Evolutionary conservation across 1,140 invertebrate genomes (phyloP), one percentile per base, ranked within the genome.

Genomic region (Notospermus geniculatus): DNA sequence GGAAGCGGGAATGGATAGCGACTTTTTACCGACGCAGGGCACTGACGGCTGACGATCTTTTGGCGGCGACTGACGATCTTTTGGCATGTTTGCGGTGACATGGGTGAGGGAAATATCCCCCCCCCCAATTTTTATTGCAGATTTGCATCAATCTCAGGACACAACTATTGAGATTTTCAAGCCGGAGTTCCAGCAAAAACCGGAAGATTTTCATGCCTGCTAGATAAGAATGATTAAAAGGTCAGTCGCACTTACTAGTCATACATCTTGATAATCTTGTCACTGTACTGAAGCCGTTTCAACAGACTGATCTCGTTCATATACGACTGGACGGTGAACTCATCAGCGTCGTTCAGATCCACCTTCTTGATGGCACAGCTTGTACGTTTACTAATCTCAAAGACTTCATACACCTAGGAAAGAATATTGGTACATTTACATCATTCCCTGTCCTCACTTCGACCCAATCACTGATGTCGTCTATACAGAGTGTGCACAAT

Each of bases 221-320:
- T 7, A 9, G 46, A 50, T 50, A 19, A 50, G n/a, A 19, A 50
- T 4, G 19, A 43, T n/a, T 36, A n/a, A 5, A 50, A 9, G 46
- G n/a, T 50, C 5, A 50, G n/a, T 5, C 4, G 25, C 5, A 89
- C 90, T 90, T 83, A 97, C 93, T 89, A 94, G 74, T 93, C 90
- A 82, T 86, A 89, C 74, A 98, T 88, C 60, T 86, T 87, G 65
- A 98, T 90, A 50, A 98, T 90, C 59, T 75, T 76, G 50, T 88
- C 84, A 64, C 90, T 90, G 52, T 88, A 87, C 80, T 95, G 92
- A 39, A 98, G 83, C 73, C 88, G 88, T 54, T 88, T 78, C n/a
- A 98, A 82, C 63, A 97, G 83, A 62, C 87, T 83, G 41, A 97
- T 91, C 85, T 98, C 96, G 78, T 97, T 95, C 30, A 92, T 83